A percentile compares a stretch with the other conserved stretches of the same genome.
Conservation (phyloP, 2,113 vertebrate species). For the Diadophis punctatus region DNA sequence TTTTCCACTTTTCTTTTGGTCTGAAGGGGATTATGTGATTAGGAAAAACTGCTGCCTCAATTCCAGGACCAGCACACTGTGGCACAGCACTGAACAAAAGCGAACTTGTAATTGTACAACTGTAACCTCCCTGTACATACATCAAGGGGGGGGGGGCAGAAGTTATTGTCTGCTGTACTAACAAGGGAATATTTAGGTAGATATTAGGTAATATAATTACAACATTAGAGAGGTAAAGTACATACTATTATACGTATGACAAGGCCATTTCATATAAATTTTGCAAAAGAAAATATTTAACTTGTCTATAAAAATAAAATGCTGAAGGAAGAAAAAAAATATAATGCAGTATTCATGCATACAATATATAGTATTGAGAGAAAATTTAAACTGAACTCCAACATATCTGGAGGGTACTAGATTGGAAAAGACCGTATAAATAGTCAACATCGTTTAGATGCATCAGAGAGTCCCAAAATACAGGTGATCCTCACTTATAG, state of each 20-base stretch:
- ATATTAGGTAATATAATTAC: background rate
- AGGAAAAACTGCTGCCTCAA: background rate
- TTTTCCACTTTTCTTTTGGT: background rate
- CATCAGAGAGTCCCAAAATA: background rate
- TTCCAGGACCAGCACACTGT: background rate
- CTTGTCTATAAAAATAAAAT: background rate
- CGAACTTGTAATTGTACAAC: background rate
- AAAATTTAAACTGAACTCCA: background rate
- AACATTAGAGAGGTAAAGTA: background rate
- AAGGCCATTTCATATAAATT: background rate
- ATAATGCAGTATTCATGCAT: background rate
- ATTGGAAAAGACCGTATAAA: background rate
- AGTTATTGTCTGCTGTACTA: background rate
- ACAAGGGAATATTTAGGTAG: background rate
- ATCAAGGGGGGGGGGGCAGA: background rate
- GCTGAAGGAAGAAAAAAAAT: background rate
- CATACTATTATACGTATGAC: background rate
- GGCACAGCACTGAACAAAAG: background rate
- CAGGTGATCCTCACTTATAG: background rate
- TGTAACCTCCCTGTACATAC: background rate
- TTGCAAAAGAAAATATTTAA: background rate
- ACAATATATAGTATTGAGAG: background rate
- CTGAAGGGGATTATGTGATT: background rate
- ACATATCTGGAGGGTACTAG: background rate
- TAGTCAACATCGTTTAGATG: background rate